Evolutionary conservation across 2,888 invertebrate species (phyloP), one percentile per base, ranked within the genome.

Genomic region (Seira sanloemensis): DNA sequence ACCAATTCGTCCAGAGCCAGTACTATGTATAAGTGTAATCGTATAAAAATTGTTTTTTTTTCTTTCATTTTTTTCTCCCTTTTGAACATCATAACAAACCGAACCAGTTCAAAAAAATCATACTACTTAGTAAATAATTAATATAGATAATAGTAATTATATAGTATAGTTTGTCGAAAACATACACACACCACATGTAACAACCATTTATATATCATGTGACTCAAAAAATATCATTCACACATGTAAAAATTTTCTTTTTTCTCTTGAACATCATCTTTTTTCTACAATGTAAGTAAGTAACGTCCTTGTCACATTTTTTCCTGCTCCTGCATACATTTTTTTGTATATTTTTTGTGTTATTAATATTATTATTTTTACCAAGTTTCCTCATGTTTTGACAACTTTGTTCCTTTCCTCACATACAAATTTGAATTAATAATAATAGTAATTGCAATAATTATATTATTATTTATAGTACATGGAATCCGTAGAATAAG

Each of bases 181-280:
- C 74, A 65, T 65, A 54, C 74, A 62, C 74, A 74, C 54, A 54
- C 24, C 66, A 72, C 46, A 73, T 74, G 19, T 80, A 79, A 79
- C 84, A 76, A 80, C 79, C 76, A 62, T 62, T 62, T 62, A 21
- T 21, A n/a, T 84, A 68, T 79, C 68, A 84, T 78, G 79, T 84
- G 84, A 84, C 79, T 79, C 79, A 84, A 84, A 76, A 84, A 79
- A 78, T 79, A 76, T 75, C 79, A 84, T 72, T 72, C 84, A 84
- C 72, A 84, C 84, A 68, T 84, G 84, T 84, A 84, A 84, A 84
- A 84, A 84, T 80, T 84, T 84, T n/a, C n/a, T n/a, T n/a, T n/a
- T n/a, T n/a, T n/a, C n/a, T n/a, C 76, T 84, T 84, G 84, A 84
- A 84, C 84, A 84, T 79, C 27, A 27, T 67, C 79, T 71, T 79